Evolutionary conservation across 2,888 invertebrate genomes (phyloP).

Genomic region (Aporophyla lueneburgensis): DNA sequence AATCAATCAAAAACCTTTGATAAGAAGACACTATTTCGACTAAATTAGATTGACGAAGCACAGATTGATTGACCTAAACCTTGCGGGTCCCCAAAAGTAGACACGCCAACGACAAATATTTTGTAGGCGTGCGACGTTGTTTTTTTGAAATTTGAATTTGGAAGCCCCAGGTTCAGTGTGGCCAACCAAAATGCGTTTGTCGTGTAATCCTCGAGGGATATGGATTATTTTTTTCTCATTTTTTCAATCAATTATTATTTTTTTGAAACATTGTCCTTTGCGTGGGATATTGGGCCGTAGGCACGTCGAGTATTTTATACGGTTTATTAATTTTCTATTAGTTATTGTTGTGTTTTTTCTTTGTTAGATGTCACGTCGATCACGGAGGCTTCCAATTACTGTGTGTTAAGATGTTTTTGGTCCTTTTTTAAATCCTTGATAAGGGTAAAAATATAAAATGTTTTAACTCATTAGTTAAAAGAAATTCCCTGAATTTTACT

Average conservation of each 20-base stretch:
- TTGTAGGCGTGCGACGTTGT: constrained; percentile 68
- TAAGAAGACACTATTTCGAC: too few species aligned
- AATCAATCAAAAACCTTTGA: background rate
- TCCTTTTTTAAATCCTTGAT: background rate
- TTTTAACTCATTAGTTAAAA: background rate
- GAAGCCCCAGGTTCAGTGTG: constrained; percentile 85
- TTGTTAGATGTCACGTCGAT: constrained; percentile 53
- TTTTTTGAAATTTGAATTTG: constrained; percentile 82
- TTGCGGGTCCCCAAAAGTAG: constrained; percentile 66
- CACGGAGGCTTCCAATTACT: constrained; percentile 43
- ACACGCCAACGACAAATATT: constrained; percentile 72
- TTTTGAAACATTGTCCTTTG: constrained; percentile 80
- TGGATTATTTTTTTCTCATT: constrained; percentile 83
- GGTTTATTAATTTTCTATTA: constrained; percentile 85
- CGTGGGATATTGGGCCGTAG: constrained; percentile 82
- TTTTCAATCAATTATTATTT: constrained; percentile 83
- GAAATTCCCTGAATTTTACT: constrained; percentile 1
- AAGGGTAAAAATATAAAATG: background rate
- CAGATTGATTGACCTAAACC: background rate
- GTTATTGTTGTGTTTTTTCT: constrained; percentile 75
- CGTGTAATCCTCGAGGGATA: constrained; percentile 89
- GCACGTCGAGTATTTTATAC: constrained; percentile 75
- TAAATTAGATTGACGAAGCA: background rate
- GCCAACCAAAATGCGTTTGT: constrained; percentile 89
- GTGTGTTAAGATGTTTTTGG: background rate